Conservation (phyloP, 2,888 invertebrate species). For the Drosophila kokeensis region DNA sequence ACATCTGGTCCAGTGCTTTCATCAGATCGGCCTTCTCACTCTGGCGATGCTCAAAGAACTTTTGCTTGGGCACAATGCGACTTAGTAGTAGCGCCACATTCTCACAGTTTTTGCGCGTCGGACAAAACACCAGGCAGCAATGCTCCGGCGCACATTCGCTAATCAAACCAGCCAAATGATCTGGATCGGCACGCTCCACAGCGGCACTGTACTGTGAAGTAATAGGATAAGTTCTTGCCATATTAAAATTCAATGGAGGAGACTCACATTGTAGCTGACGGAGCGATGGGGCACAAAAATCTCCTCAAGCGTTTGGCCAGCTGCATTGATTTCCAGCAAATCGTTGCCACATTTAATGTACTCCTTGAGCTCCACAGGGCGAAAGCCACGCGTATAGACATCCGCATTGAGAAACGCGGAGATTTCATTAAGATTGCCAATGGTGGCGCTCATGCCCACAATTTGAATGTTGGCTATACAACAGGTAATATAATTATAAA, state of each 20-base stretch:
- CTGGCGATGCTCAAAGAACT: constrained; percentile 86
- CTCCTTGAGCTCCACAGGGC: constrained; percentile 94
- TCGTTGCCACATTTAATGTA: constrained; percentile 90
- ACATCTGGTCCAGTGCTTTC: constrained; percentile 88
- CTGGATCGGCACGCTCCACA: constrained; percentile 89
- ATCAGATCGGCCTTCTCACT: constrained; percentile 88
- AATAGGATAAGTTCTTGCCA: not conserved
- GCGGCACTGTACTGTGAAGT: constrained; percentile 87
- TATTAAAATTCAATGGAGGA: accelerated
- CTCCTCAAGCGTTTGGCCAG: constrained; percentile 85
- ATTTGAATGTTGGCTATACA: constrained; percentile 90
- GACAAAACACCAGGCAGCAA: constrained; percentile 95
- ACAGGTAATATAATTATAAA: not conserved
- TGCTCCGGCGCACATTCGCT: constrained; percentile 91
- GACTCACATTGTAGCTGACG: constrained; percentile 85
- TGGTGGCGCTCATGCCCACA: constrained; percentile 98
- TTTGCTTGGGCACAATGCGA: constrained; percentile 87
- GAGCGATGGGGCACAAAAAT: constrained; percentile 86
- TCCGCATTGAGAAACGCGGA: constrained; percentile 92
- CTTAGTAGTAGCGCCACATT: constrained; percentile 93
- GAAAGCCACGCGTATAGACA: constrained; percentile 92
- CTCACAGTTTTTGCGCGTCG: constrained; percentile 96
- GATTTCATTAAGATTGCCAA: constrained; percentile 94
- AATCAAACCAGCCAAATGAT: constrained; percentile 91
- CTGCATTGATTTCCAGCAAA: constrained; percentile 87